Percentiles rank a stretch among this genome's conserved stretches.
Evolutionary conservation across 2,113 vertebrate species (phyloP).

Genomic region (Lutjanus erythropterus): DNA sequence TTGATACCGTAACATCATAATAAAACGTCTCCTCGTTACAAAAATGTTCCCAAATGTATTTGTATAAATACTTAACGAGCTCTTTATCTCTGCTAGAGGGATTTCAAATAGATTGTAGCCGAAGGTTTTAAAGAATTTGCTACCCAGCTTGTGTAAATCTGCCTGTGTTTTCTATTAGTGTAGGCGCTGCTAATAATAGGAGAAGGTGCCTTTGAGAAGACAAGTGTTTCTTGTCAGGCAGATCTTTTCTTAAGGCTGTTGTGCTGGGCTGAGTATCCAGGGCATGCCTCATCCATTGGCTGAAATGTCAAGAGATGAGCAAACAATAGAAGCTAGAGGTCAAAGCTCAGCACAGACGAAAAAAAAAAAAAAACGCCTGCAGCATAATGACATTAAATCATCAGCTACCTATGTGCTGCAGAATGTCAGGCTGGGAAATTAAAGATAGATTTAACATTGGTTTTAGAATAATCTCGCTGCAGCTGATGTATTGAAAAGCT

Average conservation of each 20-base stretch:
- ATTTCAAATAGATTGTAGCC: slow-evolving; percentile 14
- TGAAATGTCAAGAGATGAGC: slow-evolving; percentile 73
- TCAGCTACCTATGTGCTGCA: background rate
- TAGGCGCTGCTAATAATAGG: slow-evolving; percentile 58
- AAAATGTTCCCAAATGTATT: slow-evolving; percentile 43
- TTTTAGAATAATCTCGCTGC: slow-evolving; percentile 15
- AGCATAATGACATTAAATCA: slow-evolving; percentile 50
- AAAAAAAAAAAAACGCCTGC: background rate
- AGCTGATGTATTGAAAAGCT: slow-evolving; percentile 8
- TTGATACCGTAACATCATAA: slow-evolving; percentile 36
- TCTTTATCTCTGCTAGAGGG: slow-evolving; percentile 23
- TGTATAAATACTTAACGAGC: slow-evolving; percentile 48
- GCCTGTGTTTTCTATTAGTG: slow-evolving; percentile 14
- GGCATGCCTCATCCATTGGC: slow-evolving; percentile 61
- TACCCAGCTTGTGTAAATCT: slow-evolving; percentile 16
- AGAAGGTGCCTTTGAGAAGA: slow-evolving; percentile 74
- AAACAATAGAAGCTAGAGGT: slow-evolving; percentile 69
- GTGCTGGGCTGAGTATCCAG: slow-evolving; percentile 50
- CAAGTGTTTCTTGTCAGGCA: slow-evolving; percentile 61
- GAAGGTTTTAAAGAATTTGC: slow-evolving; percentile 28
- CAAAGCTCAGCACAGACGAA: slow-evolving; percentile 42
- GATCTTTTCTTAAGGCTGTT: slow-evolving; percentile 63
- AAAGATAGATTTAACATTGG: background rate
- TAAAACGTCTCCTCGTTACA: slow-evolving; percentile 36
- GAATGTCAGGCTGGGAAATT: slow-evolving; percentile 22